phyloP scores from a whole-genome alignment of 2,888 invertebrate genomes.

The Pandemis corylana region DNA sequence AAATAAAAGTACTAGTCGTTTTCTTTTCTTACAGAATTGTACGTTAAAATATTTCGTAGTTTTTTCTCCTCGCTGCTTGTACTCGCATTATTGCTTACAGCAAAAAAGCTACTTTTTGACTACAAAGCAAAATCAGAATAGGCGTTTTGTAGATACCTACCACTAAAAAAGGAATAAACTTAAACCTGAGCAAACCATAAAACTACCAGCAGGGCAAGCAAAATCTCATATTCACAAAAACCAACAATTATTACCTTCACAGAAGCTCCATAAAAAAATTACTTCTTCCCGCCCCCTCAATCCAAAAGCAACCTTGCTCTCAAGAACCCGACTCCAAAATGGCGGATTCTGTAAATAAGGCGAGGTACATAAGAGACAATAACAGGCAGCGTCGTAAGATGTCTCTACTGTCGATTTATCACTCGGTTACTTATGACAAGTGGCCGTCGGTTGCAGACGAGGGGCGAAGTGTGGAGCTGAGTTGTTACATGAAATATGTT shows the following conservation, averaged over 20 bases:
- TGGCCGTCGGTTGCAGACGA: conserved; percentile 74
- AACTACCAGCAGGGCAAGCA: not conserved
- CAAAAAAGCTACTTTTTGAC: too few species aligned
- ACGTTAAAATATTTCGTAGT: too few species aligned
- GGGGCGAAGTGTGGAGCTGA: conserved; percentile 41
- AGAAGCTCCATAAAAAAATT: conserved; percentile 21
- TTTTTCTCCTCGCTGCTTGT: too few species aligned
- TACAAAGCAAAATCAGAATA: too few species aligned
- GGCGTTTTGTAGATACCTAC: not conserved
- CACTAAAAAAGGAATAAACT: not conserved
- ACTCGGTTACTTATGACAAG: conserved; percentile 80
- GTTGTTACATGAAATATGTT: conserved; percentile 26
- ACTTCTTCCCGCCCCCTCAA: not conserved
- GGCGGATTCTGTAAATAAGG: conserved; percentile 21
- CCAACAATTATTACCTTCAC: conserved; percentile 28
- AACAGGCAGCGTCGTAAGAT: conserved; percentile 77
- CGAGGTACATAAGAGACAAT: conserved; percentile 74
- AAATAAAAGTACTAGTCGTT: too few species aligned
- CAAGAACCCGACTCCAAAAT: not conserved
- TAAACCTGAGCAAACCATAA: not conserved
- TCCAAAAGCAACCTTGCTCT: conserved; percentile 1
- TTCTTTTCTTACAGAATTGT: too few species aligned
- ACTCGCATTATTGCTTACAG: too few species aligned
- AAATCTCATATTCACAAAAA: not conserved
- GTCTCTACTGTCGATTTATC: conserved; percentile 78